phyloP scores from a whole-genome alignment of 2,888 invertebrate species.

The Carterocephalus palaemon region DNA sequence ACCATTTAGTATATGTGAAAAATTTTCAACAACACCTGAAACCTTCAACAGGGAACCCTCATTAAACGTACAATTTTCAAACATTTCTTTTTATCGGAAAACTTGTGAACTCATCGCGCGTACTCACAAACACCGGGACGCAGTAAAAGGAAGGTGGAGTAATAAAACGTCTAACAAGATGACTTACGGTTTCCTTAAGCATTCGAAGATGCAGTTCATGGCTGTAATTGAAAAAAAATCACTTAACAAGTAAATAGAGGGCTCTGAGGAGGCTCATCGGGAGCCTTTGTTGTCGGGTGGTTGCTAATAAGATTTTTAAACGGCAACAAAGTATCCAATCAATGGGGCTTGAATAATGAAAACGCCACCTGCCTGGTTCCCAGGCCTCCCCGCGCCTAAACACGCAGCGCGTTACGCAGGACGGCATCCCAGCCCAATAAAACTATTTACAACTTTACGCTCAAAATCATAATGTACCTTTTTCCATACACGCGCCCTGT shows the following conservation, averaged over 20 bases:
- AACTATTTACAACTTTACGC: slow-evolving; percentile 46
- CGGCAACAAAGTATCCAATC: slow-evolving; percentile 79
- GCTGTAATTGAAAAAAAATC: slow-evolving; percentile 77
- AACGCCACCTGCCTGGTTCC: slow-evolving; percentile 72
- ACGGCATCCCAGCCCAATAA: slow-evolving; percentile 34
- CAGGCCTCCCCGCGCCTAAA: slow-evolving; percentile 63
- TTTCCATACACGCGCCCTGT: slow-evolving; percentile 31
- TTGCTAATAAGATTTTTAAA: slow-evolving; percentile 79
- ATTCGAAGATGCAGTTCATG: slow-evolving; percentile 65
- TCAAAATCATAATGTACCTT: slow-evolving; percentile 41
- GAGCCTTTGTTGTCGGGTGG: slow-evolving; percentile 66
- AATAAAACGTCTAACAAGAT: slow-evolving; percentile 72
- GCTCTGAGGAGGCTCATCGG: slow-evolving; percentile 50
- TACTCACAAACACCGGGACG: slow-evolving; percentile 36
- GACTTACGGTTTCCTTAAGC: slow-evolving; percentile 68
- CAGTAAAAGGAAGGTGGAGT: slow-evolving; percentile 44
- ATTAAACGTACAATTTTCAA: slow-evolving; percentile 24
- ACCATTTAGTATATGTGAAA: no score
- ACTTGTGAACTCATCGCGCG: slow-evolving; percentile 45
- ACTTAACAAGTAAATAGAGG: slow-evolving; percentile 74
- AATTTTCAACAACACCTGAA: slow-evolving; percentile 16
- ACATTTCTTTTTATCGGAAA: slow-evolving; percentile 28
- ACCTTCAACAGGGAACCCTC: slow-evolving; percentile 16
- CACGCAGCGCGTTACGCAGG: slow-evolving; percentile 61
- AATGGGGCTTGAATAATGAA: slow-evolving; percentile 79